Percentiles rank a stretch among this genome's conserved stretches.
Conservation (phyloP, 2,113 vertebrate genomes). For the Leucoraja erinaceus region DNA sequence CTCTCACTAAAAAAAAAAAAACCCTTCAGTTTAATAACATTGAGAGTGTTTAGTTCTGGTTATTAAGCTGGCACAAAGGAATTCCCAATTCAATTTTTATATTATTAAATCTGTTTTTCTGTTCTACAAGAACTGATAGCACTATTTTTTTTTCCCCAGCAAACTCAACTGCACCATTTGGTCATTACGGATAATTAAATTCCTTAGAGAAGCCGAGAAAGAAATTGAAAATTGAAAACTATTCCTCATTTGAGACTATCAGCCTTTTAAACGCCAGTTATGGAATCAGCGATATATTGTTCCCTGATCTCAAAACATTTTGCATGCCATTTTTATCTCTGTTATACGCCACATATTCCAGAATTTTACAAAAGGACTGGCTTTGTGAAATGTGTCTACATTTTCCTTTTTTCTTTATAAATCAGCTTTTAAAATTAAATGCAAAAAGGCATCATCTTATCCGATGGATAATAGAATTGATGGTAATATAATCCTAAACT, state of each 20-base stretch:
- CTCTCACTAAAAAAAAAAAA: not conserved
- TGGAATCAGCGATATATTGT: not conserved
- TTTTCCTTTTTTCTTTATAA: too few species aligned
- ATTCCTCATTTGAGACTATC: not conserved
- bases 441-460: not conserved
- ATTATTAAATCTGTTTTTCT: constrained; percentile 3
- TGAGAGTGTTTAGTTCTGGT: constrained; percentile 20
- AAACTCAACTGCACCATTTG: constrained; percentile 15
- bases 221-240: not conserved
- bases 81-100: constrained; percentile 12
- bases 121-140: constrained; percentile 20
- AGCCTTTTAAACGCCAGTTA: constrained; percentile 11
- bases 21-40: constrained; percentile 34
- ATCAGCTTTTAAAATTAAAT: not conserved
- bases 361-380: not conserved
- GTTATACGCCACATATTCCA: not conserved
- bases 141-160: not conserved
- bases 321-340: not conserved
- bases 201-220: not conserved
- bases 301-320: not conserved
- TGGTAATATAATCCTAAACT: not conserved
- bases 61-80: not conserved
- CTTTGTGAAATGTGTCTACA: not conserved
- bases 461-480: not conserved
- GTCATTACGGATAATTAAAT: constrained; percentile 13